phyloP scores from a whole-genome alignment of 2,888 invertebrate species.

The Eupithecia abbreviata region DNA sequence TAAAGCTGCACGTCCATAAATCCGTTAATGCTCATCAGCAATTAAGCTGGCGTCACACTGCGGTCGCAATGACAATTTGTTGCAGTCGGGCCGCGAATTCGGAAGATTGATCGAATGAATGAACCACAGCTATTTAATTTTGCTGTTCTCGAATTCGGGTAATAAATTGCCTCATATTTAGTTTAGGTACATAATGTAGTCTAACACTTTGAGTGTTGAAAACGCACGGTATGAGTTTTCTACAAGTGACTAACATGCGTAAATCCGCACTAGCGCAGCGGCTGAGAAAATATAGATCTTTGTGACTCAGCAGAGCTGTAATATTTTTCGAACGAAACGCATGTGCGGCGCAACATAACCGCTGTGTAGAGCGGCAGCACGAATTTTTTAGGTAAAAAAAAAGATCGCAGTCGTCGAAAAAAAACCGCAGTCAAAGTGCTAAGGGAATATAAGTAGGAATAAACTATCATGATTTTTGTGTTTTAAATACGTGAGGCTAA shows the following conservation, averaged over 20 bases:
- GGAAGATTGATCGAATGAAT: constrained; percentile 36
- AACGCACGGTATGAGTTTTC: no score
- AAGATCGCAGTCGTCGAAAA: no score
- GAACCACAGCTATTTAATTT: constrained; percentile 19
- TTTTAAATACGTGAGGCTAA: neutral
- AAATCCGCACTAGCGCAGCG: no score
- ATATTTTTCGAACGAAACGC: no score
- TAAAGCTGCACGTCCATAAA: constrained; percentile 48
- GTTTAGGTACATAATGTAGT: neutral
- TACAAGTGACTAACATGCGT: no score
- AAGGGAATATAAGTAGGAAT: neutral
- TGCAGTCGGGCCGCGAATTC: constrained; percentile 42
- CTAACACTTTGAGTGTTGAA: no score
- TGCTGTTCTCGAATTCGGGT: constrained; percentile 14
- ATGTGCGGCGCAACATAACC: no score
- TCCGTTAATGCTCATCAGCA: constrained; percentile 58
- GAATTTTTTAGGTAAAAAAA: no score
- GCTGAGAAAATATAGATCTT: no score
- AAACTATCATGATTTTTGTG: neutral
- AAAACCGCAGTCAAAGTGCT: no score
- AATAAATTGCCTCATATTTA: constrained; percentile 2
- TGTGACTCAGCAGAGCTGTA: no score
- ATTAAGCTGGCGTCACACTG: constrained; percentile 54
- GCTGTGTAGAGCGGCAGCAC: no score
- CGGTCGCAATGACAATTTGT: constrained; percentile 62